Evolutionary conservation across 2,888 invertebrate species (phyloP).

Genomic region (Leucania comma): DNA sequence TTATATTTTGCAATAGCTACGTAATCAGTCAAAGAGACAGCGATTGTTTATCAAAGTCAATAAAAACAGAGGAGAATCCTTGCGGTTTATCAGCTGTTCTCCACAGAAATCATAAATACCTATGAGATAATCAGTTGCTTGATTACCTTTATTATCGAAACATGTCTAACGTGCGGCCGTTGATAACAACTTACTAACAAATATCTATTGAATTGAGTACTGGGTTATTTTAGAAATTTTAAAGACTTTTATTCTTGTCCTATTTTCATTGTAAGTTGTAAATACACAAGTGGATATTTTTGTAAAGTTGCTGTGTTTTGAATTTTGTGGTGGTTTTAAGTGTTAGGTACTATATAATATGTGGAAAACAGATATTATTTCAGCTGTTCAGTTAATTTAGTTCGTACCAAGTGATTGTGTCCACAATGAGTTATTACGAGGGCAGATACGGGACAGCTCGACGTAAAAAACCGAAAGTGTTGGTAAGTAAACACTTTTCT

Average conservation of each 20-base stretch:
- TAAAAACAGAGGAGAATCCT: slow-evolving; percentile 19
- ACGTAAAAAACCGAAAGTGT: slow-evolving; percentile 26
- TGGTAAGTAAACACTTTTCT: slow-evolving; percentile 20
- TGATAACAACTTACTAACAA: slow-evolving; percentile 21
- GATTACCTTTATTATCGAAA: slow-evolving; percentile 31
- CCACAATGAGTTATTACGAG: slow-evolving; percentile 41
- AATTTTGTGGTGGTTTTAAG: neutral
- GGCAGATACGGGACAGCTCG: slow-evolving; percentile 34
- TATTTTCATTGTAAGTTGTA: neutral
- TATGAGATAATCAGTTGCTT: slow-evolving; percentile 29
- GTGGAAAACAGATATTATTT: slow-evolving; percentile 24
- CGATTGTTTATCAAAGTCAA: slow-evolving; percentile 4
- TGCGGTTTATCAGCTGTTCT: slow-evolving; percentile 32
- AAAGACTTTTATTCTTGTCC: neutral
- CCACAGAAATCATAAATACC: slow-evolving; percentile 16
- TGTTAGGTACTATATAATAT: neutral
- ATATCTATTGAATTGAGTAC: neutral
- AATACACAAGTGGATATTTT: neutral
- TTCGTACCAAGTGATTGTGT: slow-evolving; percentile 5
- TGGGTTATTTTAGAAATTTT: no score
- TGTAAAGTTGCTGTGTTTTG: neutral
- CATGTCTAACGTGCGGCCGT: neutral
- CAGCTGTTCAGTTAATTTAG: neutral
- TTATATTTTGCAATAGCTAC: neutral
- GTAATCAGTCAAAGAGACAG: neutral